Evolutionary conservation across 2,888 invertebrate species (phyloP).

Genomic region (Catocala nupta): DNA sequence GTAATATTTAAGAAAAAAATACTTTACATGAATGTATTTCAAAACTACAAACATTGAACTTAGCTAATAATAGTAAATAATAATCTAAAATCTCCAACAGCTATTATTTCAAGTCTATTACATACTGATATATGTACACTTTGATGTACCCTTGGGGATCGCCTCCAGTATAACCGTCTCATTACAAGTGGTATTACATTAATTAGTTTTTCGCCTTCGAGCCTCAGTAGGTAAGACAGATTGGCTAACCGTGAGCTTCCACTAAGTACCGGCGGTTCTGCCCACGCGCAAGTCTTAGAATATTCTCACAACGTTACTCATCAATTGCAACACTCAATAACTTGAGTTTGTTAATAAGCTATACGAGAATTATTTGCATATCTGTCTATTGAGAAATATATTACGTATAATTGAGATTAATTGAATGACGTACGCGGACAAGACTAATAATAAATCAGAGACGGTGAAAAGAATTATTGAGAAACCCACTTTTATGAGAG

Average conservation of each 20-base stretch:
- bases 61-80: too few species aligned
- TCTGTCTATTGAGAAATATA: constrained; percentile 15
- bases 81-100: neutral
- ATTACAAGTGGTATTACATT: constrained; percentile 14
- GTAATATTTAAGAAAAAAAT: too few species aligned
- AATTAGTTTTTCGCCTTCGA: constrained; percentile 19
- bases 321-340: constrained; percentile 67
- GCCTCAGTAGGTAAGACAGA: constrained; percentile 5
- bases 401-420: constrained; percentile 6
- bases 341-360: constrained; percentile 60
- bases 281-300: constrained; percentile 59
- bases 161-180: neutral
- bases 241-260: constrained; percentile 14
- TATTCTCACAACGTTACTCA: constrained; percentile 75
- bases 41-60: too few species aligned
- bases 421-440: neutral
- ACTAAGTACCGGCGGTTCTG: constrained; percentile 33
- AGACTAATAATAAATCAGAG: neutral
- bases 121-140: neutral
- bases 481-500: too few species aligned
- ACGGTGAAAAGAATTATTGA: too few species aligned
- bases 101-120: neutral
- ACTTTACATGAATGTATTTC: too few species aligned
- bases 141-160: neutral
- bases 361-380: constrained; percentile 37